Conservation (phyloP, 1,140 invertebrate genomes). For the Lepeophtheirus salmonis region DNA sequence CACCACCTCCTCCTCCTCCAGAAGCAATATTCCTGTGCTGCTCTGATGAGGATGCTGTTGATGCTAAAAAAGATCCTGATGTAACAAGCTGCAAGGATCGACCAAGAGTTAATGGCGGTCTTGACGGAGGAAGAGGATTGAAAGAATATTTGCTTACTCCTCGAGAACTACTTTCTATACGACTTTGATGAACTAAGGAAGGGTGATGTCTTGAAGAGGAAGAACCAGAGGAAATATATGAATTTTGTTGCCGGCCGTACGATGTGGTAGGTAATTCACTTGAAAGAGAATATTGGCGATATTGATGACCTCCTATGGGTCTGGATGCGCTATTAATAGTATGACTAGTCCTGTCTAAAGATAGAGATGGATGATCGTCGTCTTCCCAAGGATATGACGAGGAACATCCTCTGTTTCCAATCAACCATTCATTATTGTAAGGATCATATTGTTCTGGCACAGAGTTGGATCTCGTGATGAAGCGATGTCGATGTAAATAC, state of each 20-base stretch:
- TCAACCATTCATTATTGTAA: neutral
- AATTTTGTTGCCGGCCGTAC: too few species aligned
- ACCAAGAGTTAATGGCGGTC: constrained; percentile 13
- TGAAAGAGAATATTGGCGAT: neutral
- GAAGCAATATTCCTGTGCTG: constrained; percentile 13
- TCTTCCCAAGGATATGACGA: constrained; percentile 1
- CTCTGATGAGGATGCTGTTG: too few species aligned
- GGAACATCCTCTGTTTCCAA: neutral
- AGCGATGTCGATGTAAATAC: neutral
- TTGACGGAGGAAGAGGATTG: neutral
- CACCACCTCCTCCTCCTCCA: constrained; percentile 20
- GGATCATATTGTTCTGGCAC: constrained; percentile 2
- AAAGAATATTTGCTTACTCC: constrained; percentile 10
- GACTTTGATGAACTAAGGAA: neutral
- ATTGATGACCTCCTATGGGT: neutral
- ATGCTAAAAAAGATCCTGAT: constrained; percentile 3
- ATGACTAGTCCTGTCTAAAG: neutral
- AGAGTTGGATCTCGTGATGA: constrained; percentile 2
- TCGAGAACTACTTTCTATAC: neutral
- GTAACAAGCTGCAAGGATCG: constrained; percentile 14
- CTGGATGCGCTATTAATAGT: neutral
- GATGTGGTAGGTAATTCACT: neutral
- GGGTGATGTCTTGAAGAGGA: constrained; percentile 1
- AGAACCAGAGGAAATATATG: neutral
- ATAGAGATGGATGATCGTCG: neutral